Base-by-base conservation (phyloP, 2,797 vertebrate genomes). In the Dendrocincla fuliginosa region DNA sequence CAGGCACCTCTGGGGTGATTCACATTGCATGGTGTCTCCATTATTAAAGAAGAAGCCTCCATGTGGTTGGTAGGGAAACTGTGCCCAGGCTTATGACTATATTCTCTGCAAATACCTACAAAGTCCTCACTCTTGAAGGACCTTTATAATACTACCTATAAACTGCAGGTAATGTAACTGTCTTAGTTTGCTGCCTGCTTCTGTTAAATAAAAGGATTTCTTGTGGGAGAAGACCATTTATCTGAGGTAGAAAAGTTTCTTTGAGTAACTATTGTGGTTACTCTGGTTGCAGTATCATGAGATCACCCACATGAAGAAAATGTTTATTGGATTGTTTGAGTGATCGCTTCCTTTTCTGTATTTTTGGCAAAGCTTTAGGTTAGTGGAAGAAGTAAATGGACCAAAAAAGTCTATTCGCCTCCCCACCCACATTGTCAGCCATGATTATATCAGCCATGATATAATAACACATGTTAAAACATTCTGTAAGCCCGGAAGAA, bases 281-380 rank as follows among this genome's bases (percentile, higher is more conserved):
- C 89, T 93, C 85, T 76, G 80, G 91, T 95, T 94, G 79, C 73
- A 76, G 30, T 82, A 76, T 92, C 10, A 3, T 96, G 91, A 96
- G 94, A 91, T 95, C 89, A 95, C 77, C 85, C 95, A 90, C 87
- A 70, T 74, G 85, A 97, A 97, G 91, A 95, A 96, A 94, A 95
- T 93, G 80, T 97, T 97, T 97, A 96, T 95, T 90, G 86, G 71
- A 64, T 80, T 94, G 63, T 92, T 93, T 95, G 95, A 97, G 74
- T 88, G 87, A 96, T 97, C 93, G 52, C 93, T 97, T 97, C 94
- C 95, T 92, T 75, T 94, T 82, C 73, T 84, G 55, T 42, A 70
- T 90, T 88, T 95, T 95, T 96, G 96, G 93, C 89, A 87, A 91
- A 76, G 83, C 13, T 84, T 93, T 88, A 73, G 91, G 71, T 59